Conservation (phyloP, 1,140 invertebrate genomes). For the Mya arenaria region DNA sequence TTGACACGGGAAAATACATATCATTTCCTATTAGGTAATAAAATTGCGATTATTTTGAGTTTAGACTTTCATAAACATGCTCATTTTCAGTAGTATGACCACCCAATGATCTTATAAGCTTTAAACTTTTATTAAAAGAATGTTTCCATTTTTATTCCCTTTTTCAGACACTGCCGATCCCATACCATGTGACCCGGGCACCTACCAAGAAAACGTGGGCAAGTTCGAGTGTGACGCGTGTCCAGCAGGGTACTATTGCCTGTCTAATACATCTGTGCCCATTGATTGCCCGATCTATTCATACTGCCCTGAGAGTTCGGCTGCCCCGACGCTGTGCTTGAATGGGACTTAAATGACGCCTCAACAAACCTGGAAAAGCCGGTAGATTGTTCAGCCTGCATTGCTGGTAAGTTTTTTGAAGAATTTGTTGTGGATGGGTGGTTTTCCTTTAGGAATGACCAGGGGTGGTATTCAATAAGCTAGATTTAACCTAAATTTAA, state of each 20-base stretch:
- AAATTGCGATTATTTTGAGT: no score
- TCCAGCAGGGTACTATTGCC: constrained; percentile 72
- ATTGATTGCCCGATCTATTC: constrained; percentile 69
- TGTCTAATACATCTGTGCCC: constrained; percentile 69
- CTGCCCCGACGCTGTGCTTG: constrained; percentile 67
- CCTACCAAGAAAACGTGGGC: constrained; percentile 70
- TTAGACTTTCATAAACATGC: no score
- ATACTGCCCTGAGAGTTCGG: constrained; percentile 74
- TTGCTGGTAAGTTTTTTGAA: constrained; percentile 72
- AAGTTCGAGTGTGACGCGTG: constrained; percentile 66
- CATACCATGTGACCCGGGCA: constrained; percentile 70
- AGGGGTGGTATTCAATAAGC: no score
- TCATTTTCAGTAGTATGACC: no score
- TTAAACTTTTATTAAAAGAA: no score
- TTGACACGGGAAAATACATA: no score
- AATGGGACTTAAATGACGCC: constrained; percentile 72
- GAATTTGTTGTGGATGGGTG: no score
- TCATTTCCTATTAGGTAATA: no score
- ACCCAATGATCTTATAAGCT: no score
- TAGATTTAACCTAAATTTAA: no score
- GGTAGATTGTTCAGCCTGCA: constrained; percentile 69
- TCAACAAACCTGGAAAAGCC: constrained; percentile 62
- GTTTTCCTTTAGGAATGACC: no score
- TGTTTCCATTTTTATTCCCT: no score
- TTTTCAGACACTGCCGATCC: constrained; percentile 62